phyloP scores from a whole-genome alignment of 2,797 vertebrate species.

The Gymnopithys bicolor region DNA sequence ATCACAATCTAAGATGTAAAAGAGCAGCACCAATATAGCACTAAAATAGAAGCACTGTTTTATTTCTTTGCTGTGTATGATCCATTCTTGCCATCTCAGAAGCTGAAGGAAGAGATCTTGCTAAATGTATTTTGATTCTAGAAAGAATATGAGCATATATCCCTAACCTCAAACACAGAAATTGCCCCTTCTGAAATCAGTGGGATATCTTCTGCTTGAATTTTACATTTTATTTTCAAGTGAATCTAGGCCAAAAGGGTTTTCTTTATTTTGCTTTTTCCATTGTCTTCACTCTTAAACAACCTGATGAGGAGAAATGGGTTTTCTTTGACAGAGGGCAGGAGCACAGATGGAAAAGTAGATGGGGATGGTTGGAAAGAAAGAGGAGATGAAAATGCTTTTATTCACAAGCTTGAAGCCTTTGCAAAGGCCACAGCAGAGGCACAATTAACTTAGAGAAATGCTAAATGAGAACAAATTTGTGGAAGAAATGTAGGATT shows the following conservation, averaged over 20 bases:
- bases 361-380: not conserved
- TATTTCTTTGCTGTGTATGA: not conserved
- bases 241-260: not conserved
- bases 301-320: not conserved
- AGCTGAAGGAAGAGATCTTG: not conserved
- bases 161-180: not conserved
- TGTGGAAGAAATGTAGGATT: not conserved
- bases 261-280: not conserved
- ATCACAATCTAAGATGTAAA: not conserved
- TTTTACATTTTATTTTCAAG: not conserved
- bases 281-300: not conserved
- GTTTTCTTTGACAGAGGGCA: not conserved
- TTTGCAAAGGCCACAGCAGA: not conserved
- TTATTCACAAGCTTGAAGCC: not conserved
- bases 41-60: not conserved
- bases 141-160: not conserved
- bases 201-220: not conserved
- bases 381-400: not conserved
- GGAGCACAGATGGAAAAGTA: not conserved
- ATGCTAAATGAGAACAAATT: not conserved
- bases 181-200: not conserved
- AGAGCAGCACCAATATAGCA: not conserved
- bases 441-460: not conserved
- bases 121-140: not conserved
- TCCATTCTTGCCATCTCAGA: not conserved